phyloP scores from a whole-genome alignment of 2,113 vertebrate species.

The Rhinopomastus cyanomelas region DNA sequence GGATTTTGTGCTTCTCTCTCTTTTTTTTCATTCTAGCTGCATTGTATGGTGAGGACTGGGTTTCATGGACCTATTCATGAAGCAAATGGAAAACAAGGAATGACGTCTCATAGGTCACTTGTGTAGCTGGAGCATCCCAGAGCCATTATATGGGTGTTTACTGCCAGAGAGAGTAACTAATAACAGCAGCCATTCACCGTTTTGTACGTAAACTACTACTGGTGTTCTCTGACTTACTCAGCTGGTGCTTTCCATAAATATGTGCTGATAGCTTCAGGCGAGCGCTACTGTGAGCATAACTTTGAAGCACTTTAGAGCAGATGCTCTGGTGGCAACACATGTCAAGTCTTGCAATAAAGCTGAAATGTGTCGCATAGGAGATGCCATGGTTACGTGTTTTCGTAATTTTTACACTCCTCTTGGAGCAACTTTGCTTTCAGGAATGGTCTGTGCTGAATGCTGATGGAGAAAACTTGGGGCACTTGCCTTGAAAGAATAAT shows the following conservation, averaged over 20 bases:
- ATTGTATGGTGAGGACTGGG: neutral
- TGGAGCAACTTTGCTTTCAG: neutral
- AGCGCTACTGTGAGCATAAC: neutral
- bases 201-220: neutral
- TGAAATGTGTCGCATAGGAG: neutral
- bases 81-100: neutral
- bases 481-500: neutral
- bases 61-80: neutral
- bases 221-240: neutral
- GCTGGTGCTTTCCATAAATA: constrained; percentile 4
- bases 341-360: neutral
- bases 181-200: neutral
- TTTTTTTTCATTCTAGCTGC: neutral
- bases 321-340: neutral
- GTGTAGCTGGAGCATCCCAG: neutral
- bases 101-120: neutral
- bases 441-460: neutral
- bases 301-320: neutral
- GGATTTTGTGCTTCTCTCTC: neutral
- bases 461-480: neutral
- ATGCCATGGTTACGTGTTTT: neutral
- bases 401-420: neutral
- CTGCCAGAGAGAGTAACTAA: neutral
- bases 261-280: constrained; percentile 20
- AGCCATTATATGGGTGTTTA: neutral